phyloP scores from a whole-genome alignment of 1,140 invertebrate species.

The Listronotus oregonensis region DNA sequence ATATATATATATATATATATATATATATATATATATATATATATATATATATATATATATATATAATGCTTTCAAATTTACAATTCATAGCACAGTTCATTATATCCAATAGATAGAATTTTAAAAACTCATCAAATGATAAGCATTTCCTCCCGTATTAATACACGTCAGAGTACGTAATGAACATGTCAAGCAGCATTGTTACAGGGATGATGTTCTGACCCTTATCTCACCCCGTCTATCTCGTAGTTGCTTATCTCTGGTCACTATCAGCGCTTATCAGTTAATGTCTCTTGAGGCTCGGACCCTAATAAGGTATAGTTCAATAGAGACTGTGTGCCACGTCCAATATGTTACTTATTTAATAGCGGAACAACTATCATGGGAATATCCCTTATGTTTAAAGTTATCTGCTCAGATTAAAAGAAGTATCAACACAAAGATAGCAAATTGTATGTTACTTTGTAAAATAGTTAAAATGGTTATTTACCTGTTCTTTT shows the following conservation, averaged over 20 bases:
- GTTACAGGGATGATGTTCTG: constrained; percentile 23
- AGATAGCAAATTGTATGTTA: too few species aligned
- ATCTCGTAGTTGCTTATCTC: constrained; percentile 34
- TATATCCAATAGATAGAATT: constrained; percentile 11
- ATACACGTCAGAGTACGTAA: constrained; percentile 38
- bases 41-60: too few species aligned
- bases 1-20: too few species aligned
- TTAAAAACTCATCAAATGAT: constrained; percentile 40
- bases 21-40: too few species aligned
- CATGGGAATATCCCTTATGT: constrained; percentile 5
- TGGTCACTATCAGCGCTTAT: constrained; percentile 34
- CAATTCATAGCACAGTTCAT: constrained; percentile 4
- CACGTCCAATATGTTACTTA: constrained; percentile 30
- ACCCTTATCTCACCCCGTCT: constrained; percentile 29
- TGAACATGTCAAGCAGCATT: constrained; percentile 39
- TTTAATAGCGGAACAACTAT: constrained; percentile 11
- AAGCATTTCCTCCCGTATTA: constrained; percentile 36
- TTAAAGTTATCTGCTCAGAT: background rate
- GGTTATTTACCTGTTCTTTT: too few species aligned
- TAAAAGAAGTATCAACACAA: background rate
- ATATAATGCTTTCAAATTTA: too few species aligned
- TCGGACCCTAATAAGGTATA: constrained; percentile 28
- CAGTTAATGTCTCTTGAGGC: constrained; percentile 41
- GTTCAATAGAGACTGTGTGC: constrained; percentile 14
- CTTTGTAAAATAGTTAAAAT: too few species aligned